A percentile compares a stretch with the other conserved stretches of the same genome.
phyloP scores from a whole-genome alignment of 2,888 invertebrate genomes.

The Atrina japonica region DNA sequence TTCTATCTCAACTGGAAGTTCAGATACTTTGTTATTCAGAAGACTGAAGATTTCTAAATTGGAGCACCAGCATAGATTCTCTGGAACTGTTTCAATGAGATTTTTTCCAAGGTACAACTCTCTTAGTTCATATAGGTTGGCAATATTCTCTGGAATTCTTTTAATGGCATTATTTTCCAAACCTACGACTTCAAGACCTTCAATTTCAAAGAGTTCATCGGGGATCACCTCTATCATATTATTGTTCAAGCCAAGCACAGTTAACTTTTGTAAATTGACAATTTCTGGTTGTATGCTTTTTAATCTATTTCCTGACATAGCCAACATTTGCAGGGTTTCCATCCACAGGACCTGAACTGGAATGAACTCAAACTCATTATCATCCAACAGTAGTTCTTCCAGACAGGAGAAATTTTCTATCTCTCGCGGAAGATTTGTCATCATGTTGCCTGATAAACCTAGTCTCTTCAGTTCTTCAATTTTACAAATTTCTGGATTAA shows the following conservation, averaged over 20 bases:
- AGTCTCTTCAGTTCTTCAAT: conserved; percentile 70
- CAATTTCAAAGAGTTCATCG: conserved; percentile 64
- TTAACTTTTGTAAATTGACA: conserved; percentile 62
- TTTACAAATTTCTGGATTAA: conserved; percentile 72
- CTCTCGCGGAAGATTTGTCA: conserved; percentile 74
- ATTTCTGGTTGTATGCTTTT: conserved; percentile 69
- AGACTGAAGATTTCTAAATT: conserved; percentile 70
- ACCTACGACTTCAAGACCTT: conserved; percentile 66
- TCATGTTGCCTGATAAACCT: conserved; percentile 74
- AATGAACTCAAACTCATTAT: conserved; percentile 77
- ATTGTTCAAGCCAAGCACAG: conserved; percentile 72
- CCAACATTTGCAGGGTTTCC: conserved; percentile 70
- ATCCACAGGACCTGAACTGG: conserved; percentile 76
- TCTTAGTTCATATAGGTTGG: conserved; percentile 69
- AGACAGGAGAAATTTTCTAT: conserved; percentile 71
- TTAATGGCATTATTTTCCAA: conserved; percentile 72
- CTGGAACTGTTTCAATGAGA: conserved; percentile 66
- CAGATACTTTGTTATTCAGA: conserved; percentile 67
- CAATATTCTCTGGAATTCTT: conserved; percentile 68
- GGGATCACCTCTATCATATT: conserved; percentile 72
- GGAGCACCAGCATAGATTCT: conserved; percentile 74
- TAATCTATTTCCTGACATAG: conserved; percentile 73
- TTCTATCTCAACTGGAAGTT: conserved; percentile 74
- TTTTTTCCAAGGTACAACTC: conserved; percentile 76
- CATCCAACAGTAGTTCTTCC: conserved; percentile 71